Evolutionary conservation across 2,113 vertebrate species (phyloP).

Genomic region (Trichechus manatus): DNA sequence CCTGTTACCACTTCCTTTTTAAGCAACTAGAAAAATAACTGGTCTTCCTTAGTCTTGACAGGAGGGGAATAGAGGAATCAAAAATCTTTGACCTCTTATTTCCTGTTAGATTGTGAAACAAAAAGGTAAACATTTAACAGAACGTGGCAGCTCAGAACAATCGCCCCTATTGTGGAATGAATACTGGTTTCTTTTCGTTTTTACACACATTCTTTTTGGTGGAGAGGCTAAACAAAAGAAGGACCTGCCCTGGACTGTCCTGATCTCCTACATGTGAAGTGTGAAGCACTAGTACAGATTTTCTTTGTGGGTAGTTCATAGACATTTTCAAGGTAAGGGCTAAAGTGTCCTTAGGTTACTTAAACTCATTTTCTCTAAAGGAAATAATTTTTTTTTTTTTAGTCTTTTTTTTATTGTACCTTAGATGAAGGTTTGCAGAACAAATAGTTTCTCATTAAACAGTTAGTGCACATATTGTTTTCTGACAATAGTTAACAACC

Average conservation of each 20-base stretch:
- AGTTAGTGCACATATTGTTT: no score
- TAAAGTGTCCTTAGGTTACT: not conserved
- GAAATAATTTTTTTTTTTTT: not conserved
- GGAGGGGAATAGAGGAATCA: constrained; percentile 79
- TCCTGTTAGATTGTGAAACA: constrained; percentile 89
- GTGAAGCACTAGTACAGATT: not conserved
- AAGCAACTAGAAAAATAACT: constrained; percentile 72
- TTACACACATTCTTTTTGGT: constrained; percentile 86
- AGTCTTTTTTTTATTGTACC: no score
- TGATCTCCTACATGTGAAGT: constrained; percentile 22
- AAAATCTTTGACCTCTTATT: constrained; percentile 84
- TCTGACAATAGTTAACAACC: no score
- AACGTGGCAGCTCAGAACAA: constrained; percentile 82
- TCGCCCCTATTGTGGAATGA: constrained; percentile 77
- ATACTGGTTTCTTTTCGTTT: constrained; percentile 62
- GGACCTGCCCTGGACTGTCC: constrained; percentile 75
- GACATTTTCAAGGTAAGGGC: not conserved
- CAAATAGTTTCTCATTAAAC: no score
- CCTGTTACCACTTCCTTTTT: constrained; percentile 54
- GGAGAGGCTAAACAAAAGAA: constrained; percentile 83
- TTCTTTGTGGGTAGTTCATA: not conserved
- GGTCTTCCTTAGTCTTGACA: constrained; percentile 80
- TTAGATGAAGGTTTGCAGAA: no score
- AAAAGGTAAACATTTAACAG: constrained; percentile 90
- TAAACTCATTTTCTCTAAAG: not conserved